A percentile compares a stretch with the other conserved stretches of the same genome.
phyloP scores from a whole-genome alignment of 2,888 invertebrate species.

The Rhyacophila evoluta region DNA sequence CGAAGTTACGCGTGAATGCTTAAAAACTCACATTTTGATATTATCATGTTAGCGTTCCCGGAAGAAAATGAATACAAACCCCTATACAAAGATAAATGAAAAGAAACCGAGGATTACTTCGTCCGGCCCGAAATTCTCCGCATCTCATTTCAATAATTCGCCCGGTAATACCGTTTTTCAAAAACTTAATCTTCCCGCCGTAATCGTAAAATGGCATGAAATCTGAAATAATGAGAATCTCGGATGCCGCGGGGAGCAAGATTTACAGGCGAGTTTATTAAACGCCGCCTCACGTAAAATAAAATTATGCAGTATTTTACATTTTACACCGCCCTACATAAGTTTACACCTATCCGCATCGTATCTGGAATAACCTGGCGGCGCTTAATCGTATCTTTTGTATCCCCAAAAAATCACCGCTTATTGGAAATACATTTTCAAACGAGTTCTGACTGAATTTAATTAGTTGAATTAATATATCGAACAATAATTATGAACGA shows the following conservation, averaged over 20 bases:
- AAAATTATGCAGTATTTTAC: constrained; percentile 19
- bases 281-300: constrained; percentile 6
- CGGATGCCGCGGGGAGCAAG: background rate
- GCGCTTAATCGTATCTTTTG: background rate
- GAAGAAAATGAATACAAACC: background rate
- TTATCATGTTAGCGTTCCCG: background rate
- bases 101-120: background rate
- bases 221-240: constrained; percentile 15
- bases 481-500: background rate
- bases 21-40: background rate
- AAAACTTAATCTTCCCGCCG: constrained; percentile 7
- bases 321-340: constrained; percentile 12
- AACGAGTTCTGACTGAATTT: background rate
- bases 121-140: background rate
- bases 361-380: background rate
- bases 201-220: constrained; percentile 21
- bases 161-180: constrained; percentile 11
- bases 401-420: background rate
- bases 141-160: constrained; percentile 22
- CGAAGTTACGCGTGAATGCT: background rate
- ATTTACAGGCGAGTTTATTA: constrained; percentile 19
- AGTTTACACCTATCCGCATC: background rate
- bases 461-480: background rate
- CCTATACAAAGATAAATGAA: background rate
- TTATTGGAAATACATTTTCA: background rate